Percentiles rank a stretch among this genome's conserved stretches.
Evolutionary conservation across 2,797 vertebrate genomes (phyloP).

Genomic region (Pseudomugil gertrudae): DNA sequence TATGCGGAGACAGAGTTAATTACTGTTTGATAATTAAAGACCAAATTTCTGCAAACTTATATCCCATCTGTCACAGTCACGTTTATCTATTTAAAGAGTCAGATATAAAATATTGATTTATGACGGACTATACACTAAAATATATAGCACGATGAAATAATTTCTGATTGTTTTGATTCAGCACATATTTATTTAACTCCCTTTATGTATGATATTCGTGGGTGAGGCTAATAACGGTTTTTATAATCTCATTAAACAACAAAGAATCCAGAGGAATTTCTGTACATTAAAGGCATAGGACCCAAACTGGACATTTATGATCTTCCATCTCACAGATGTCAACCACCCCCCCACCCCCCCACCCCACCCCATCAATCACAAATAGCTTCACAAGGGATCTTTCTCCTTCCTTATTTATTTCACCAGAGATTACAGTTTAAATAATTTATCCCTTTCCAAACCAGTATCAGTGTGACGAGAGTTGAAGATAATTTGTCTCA

Average conservation of each 20-base stretch:
- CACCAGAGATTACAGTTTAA: conserved; percentile 37
- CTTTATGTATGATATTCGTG: background rate
- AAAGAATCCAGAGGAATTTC: background rate
- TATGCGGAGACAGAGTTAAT: background rate
- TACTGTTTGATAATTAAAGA: background rate
- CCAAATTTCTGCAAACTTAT: too few relatives aligned
- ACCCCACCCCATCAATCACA: background rate
- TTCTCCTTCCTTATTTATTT: conserved; percentile 37
- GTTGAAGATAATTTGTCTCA: conserved; percentile 24
- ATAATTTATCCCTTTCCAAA: conserved; percentile 19
- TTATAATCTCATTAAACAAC: background rate
- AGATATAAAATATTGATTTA: background rate
- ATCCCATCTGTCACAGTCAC: background rate
- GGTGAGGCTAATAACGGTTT: background rate
- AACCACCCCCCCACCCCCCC: too few relatives aligned
- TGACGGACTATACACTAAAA: background rate
- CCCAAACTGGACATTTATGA: background rate
- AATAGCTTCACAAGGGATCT: background rate
- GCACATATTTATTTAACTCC: too few relatives aligned
- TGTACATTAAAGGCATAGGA: background rate
- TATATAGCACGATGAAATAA: background rate
- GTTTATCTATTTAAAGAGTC: background rate
- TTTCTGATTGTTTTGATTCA: too few relatives aligned
- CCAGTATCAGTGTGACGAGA: conserved; percentile 22
- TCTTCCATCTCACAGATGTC: background rate